Percentiles rank a stretch among this genome's conserved stretches.
Conservation (phyloP, 2,797 vertebrate genomes). For the Eutrigla gurnardus region DNA sequence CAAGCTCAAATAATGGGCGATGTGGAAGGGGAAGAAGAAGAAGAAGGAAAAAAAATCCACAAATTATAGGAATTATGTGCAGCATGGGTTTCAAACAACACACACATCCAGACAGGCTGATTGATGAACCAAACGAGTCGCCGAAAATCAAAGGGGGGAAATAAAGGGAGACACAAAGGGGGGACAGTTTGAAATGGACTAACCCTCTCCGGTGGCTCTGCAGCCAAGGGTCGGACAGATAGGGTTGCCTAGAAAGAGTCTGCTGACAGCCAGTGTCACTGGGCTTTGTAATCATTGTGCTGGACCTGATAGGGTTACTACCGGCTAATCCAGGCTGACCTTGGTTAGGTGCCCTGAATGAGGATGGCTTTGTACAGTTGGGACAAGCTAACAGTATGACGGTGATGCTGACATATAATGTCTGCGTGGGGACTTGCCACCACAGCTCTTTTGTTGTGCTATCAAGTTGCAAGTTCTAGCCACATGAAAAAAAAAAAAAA, state of each 20-base stretch:
- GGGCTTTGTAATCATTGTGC: constrained; percentile 88
- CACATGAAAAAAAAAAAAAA: constrained; percentile 18
- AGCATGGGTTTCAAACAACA: constrained; percentile 79
- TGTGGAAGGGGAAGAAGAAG: constrained; percentile 58
- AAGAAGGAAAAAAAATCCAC: constrained; percentile 67
- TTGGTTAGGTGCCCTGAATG: constrained; percentile 85
- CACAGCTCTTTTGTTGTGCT: constrained; percentile 86
- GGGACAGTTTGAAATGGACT: constrained; percentile 85
- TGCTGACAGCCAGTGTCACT: constrained; percentile 89
- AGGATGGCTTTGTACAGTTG: constrained; percentile 88
- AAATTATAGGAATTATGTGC: constrained; percentile 84
- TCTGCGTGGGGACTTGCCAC: constrained; percentile 83
- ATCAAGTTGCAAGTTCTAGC: constrained; percentile 85
- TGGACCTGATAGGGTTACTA: constrained; percentile 89
- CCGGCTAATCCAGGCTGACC: constrained; percentile 88
- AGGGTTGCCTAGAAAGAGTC: constrained; percentile 87
- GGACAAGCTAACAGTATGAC: constrained; percentile 85
- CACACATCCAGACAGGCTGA: constrained; percentile 80
- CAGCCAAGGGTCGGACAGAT: constrained; percentile 84
- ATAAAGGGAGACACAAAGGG: constrained; percentile 83
- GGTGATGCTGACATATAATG: constrained; percentile 86
- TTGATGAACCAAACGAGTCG: constrained; percentile 85
- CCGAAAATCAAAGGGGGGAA: constrained; percentile 84
- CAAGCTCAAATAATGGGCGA: constrained; percentile 77
- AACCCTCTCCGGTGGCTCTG: constrained; percentile 82